Evolutionary conservation across 2,797 vertebrate species (phyloP).

Genomic region (Esox lucius): DNA sequence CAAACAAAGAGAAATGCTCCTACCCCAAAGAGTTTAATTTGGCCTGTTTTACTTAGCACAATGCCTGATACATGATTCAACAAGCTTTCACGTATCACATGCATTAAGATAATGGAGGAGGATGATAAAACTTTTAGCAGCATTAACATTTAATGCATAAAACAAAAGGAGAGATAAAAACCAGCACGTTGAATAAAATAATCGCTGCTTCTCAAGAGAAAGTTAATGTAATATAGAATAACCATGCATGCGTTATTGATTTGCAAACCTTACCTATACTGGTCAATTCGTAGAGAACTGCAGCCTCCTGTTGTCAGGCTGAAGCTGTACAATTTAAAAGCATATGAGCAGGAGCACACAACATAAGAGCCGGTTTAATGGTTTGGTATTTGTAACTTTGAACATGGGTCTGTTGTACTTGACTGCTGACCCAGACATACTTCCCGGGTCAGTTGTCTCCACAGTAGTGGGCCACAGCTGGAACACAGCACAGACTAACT

Average conservation of each 20-base stretch:
- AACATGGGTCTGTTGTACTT: background rate
- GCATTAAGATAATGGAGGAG: slow-evolving; percentile 77
- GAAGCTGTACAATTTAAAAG: no score
- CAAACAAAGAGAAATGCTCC: slow-evolving; percentile 54
- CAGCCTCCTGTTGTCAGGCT: background rate
- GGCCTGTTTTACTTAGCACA: slow-evolving; percentile 73
- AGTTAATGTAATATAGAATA: slow-evolving; percentile 56
- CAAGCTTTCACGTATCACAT: slow-evolving; percentile 66
- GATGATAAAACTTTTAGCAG: slow-evolving; percentile 76
- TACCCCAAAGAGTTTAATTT: slow-evolving; percentile 59
- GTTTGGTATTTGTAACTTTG: background rate
- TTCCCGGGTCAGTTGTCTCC: background rate
- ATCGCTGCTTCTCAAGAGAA: slow-evolving; percentile 51
- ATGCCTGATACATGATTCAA: slow-evolving; percentile 79
- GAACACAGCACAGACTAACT: background rate
- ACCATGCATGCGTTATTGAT: slow-evolving; percentile 68
- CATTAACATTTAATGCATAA: slow-evolving; percentile 82
- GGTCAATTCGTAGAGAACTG: background rate
- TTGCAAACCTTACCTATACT: slow-evolving; percentile 42
- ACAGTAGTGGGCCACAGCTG: background rate
- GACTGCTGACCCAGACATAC: background rate
- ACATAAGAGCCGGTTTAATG: background rate
- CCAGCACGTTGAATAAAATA: slow-evolving; percentile 51
- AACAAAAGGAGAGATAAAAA: slow-evolving; percentile 66
- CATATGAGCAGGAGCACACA: background rate